Conservation (phyloP, 2,888 invertebrate genomes). For the Xestia c-nigrum region DNA sequence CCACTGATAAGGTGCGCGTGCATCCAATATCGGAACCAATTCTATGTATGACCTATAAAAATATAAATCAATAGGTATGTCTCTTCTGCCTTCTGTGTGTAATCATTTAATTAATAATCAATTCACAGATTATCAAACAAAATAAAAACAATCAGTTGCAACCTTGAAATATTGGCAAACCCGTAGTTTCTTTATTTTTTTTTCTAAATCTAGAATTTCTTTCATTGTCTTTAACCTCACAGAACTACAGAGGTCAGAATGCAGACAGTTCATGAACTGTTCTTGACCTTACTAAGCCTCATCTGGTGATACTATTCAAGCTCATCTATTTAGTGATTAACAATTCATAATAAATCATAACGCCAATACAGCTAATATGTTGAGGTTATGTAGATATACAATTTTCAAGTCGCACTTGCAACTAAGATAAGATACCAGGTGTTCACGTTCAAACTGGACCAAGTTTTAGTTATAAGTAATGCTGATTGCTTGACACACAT, state of each 20-base stretch:
- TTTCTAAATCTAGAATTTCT: neutral
- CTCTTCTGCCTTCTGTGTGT: neutral
- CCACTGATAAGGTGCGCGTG: neutral
- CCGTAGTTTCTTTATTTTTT: neutral
- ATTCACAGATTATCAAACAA: neutral
- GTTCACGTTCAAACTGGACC: neutral
- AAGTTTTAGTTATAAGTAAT: neutral
- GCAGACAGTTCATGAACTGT: conserved; percentile 34
- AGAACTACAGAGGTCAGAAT: conserved; percentile 13
- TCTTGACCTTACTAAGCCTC: conserved; percentile 6
- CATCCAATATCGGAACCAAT: neutral
- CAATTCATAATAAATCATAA: neutral
- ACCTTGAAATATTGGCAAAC: neutral
- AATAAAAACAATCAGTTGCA: neutral
- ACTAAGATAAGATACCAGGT: neutral
- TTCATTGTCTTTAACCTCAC: conserved; percentile 10
- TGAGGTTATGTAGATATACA: neutral
- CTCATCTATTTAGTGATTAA: neutral
- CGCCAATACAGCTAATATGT: neutral
- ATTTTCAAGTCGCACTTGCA: neutral
- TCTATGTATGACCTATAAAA: neutral
- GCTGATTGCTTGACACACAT: neutral
- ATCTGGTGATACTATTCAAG: conserved; percentile 16
- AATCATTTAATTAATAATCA: neutral
- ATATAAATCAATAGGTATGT: neutral